phyloP scores from a whole-genome alignment of 23 tunicate genomes.

The Ciona savignyi region DNA sequence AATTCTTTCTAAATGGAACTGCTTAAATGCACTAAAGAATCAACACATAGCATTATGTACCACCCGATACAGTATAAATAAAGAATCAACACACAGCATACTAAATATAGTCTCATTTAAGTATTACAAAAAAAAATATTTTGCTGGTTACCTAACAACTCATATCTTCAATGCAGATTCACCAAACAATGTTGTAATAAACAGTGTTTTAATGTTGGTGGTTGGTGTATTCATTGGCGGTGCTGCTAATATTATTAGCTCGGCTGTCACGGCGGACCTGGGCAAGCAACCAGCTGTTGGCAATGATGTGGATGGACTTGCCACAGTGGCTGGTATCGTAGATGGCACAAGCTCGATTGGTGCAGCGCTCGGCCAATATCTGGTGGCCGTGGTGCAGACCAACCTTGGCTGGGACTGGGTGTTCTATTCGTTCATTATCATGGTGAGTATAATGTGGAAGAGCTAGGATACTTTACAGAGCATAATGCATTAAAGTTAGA shows the following conservation, averaged over 20 bases:
- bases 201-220: constrained; percentile 29
- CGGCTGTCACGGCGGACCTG: constrained; percentile 52
- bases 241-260: constrained; percentile 33
- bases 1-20: too few species aligned
- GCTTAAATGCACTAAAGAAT: too few species aligned
- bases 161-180: too few species aligned
- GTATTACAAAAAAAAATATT: too few species aligned
- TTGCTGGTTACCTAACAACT: too few species aligned
- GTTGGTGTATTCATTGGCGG: constrained; percentile 64
- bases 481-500: too few species aligned
- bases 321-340: constrained; percentile 62
- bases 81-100: too few species aligned
- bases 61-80: too few species aligned
- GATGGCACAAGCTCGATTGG: constrained; percentile 72
- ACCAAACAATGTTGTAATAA: constrained; percentile 29
- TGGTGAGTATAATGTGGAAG: too few species aligned
- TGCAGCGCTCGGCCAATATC: constrained; percentile 67
- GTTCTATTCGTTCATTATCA: constrained; percentile 51
- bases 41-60: too few species aligned
- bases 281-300: constrained; percentile 56
- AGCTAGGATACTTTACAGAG: too few species aligned
- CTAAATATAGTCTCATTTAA: too few species aligned
- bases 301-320: constrained; percentile 29
- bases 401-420: constrained; percentile 63
- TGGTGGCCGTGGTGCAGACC: constrained; percentile 39